Evolutionary conservation across 1,140 invertebrate genomes (phyloP).

Genomic region (Atta cephalotes): DNA sequence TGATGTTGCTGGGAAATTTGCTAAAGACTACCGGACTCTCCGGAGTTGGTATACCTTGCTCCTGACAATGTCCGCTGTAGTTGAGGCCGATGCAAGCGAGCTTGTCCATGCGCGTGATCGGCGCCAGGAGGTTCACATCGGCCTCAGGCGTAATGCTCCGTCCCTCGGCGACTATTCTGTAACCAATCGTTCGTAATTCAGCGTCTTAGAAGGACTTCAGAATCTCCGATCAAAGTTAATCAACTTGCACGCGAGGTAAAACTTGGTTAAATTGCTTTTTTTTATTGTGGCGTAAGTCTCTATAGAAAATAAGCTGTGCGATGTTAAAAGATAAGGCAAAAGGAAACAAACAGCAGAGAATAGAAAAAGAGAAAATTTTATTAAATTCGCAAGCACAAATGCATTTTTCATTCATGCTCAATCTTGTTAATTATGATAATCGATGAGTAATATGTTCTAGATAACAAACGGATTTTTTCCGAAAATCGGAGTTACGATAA

Average conservation of each 20-base stretch:
- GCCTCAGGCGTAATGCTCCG: constrained; percentile 85
- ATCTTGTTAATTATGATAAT: constrained; percentile 13
- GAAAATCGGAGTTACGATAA: neutral
- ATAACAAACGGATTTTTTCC: neutral
- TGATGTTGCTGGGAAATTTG: constrained; percentile 92
- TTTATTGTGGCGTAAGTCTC: neutral
- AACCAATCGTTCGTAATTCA: constrained; percentile 18
- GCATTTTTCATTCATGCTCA: neutral
- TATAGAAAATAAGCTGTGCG: neutral
- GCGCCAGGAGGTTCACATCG: constrained; percentile 88
- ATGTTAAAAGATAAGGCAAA: neutral
- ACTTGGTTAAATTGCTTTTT: neutral
- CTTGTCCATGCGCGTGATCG: constrained; percentile 91
- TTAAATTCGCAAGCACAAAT: neutral
- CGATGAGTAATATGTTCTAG: neutral
- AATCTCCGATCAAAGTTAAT: constrained; percentile 28
- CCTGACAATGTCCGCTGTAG: constrained; percentile 92
- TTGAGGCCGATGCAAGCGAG: constrained; percentile 93
- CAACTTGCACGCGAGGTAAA: constrained; percentile 31
- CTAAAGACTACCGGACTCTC: constrained; percentile 92
- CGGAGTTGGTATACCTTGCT: constrained; percentile 91
- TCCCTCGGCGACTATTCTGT: constrained; percentile 87
- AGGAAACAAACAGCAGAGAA: neutral
- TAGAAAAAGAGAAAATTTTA: neutral
- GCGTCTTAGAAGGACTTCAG: neutral